Evolutionary conservation across 2,888 invertebrate species (phyloP), one percentile per base, ranked within the genome.

Genomic region (Drosophila sordidula): DNA sequence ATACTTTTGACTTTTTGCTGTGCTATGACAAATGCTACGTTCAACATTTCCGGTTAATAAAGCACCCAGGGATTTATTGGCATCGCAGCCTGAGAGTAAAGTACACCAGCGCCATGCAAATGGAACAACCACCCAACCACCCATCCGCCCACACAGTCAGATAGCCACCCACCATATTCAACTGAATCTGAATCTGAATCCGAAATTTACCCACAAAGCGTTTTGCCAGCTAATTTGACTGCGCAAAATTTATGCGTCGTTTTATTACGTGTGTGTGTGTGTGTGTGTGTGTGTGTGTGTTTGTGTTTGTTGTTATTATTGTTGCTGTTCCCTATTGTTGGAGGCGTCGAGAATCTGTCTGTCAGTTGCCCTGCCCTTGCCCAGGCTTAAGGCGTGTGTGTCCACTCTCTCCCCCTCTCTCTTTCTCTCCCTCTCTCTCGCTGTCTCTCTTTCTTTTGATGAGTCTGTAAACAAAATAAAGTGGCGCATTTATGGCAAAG

Each of bases 401-500:
- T 26, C 26, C 26, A 26, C 26, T 32, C 49, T 9, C 26, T 16
- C 36, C 22, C 4, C 49, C 57, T 36, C 36, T 9, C 18, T n/a
- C 8, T 29, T 38, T 0, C 22, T 22, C 22, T 0, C 22, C 22
- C 26, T 29, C 2, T 29, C 29, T 9, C 29, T 29, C 29, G 4
- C 22, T 22, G 22, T 3, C 22, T 38, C 38, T 26, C 47, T 32
- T 32, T 42, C 26, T n/a, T 26, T 42, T 41, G 45, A 32, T 62
- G 56, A 45, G 62, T 63, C 70, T 70, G 81, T 87, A 87, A 83
- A 83, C 87, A 87, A 71, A 84, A 81, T 84, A 84, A 87, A 83
- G 82, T 84, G 85, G 85, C 87, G 78, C 85, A 84, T 82, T 82
- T 84, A 81, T 78, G 75, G 72, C 68, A 66, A 83, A 83, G 87